These are phyloP conservation scores for Mesembrinibis cayennensis DNA, from an alignment of 2,113 vertebrate genomes.

Conservation along the genomic window DNA sequence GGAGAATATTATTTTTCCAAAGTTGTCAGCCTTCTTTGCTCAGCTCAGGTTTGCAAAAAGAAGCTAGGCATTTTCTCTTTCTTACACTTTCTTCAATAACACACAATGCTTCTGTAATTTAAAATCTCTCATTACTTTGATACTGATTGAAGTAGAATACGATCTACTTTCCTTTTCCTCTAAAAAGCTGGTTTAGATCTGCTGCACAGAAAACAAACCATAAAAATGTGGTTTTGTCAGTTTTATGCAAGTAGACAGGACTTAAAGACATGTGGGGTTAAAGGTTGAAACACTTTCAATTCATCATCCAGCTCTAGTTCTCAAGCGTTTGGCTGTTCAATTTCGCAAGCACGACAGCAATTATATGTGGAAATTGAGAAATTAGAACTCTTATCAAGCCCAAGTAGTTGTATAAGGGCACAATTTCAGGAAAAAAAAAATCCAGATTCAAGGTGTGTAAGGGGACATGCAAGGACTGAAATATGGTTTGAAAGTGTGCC, in stretches of 20 bases:
- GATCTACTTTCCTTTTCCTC: not conserved
- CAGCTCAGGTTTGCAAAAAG: not conserved
- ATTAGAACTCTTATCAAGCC: not conserved
- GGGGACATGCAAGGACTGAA: not conserved
- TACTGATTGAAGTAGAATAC: not conserved
- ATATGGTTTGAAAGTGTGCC: not conserved
- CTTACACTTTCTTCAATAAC: not conserved
- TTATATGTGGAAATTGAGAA: conserved; percentile 12
- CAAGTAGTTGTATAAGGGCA: not conserved
- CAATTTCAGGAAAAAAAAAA: not conserved
- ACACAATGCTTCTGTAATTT: not conserved
- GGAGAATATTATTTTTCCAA: not conserved
- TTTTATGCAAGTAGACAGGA: conserved; percentile 25
- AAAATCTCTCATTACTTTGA: not conserved
- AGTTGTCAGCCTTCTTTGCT: not conserved
- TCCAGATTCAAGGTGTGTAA: not conserved
- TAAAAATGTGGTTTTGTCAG: conserved; percentile 29
- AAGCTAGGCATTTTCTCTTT: not conserved
- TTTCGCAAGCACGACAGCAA: conserved; percentile 4
- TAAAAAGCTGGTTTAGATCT: not conserved
- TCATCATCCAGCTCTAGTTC: conserved; percentile 13
- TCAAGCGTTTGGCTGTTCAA: not conserved
- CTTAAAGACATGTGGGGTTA: conserved; percentile 1
- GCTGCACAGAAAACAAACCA: conserved; percentile 24
- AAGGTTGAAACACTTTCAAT: conserved; percentile 37